These are phyloP conservation scores for Actinemys pallida DNA, from an alignment of 2,113 vertebrate species.

Conservation along the genomic window DNA sequence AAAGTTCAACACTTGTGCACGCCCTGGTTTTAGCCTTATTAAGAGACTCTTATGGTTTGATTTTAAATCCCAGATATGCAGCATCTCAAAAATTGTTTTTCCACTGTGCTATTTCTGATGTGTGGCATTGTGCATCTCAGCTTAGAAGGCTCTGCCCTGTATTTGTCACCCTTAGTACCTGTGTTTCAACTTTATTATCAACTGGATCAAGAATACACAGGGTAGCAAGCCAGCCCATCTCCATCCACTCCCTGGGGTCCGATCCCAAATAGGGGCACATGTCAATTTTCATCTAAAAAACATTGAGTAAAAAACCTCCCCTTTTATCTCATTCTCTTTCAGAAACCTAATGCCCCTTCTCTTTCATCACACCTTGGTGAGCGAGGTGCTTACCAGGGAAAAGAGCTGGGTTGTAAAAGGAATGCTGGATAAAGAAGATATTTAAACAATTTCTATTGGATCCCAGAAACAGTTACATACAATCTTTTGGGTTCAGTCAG, in stretches of 20 bases:
- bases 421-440: neutral
- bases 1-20: neutral
- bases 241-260: neutral
- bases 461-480: neutral
- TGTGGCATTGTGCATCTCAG: neutral
- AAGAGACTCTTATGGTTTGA: neutral
- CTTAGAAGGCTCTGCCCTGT: neutral
- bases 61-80: constrained; percentile 34
- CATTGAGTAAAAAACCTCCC: neutral
- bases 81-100: neutral
- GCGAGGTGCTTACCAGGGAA: neutral
- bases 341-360: neutral
- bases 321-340: neutral
- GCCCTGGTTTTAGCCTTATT: neutral
- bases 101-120: neutral
- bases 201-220: constrained; percentile 28
- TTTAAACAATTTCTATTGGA: neutral
- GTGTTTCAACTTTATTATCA: constrained; percentile 1
- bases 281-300: neutral
- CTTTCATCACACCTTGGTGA: neutral
- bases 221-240: neutral
- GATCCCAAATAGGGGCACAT: fast-evolving
- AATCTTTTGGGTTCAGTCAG: neutral
- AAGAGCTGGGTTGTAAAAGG: neutral
- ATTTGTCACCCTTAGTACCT: neutral